These are phyloP conservation scores for Anastatus disparis DNA, from an alignment of 1,140 invertebrate species.

Conservation along the genomic window DNA sequence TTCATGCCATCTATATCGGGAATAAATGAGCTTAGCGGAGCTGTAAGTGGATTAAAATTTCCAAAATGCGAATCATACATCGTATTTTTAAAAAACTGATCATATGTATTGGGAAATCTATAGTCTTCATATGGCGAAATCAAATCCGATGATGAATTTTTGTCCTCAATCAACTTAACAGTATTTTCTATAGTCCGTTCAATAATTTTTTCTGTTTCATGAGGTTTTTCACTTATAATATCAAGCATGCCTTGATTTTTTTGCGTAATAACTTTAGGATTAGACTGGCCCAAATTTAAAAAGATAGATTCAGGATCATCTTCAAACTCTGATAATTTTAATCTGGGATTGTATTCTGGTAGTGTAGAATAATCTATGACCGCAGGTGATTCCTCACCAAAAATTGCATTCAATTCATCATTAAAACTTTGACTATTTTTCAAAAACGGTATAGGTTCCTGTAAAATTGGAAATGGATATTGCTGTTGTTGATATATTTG, in stretches of 20 bases:
- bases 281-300: conserved; percentile 43
- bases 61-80: conserved; percentile 36
- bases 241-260: conserved; percentile 39
- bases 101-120: conserved; percentile 52
- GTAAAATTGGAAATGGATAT: conserved; percentile 44
- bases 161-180: conserved; percentile 52
- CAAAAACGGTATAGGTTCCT: conserved; percentile 48
- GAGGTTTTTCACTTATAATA: neutral
- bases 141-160: conserved; percentile 44
- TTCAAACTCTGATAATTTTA: conserved; percentile 52
- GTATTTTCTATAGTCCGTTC: conserved; percentile 30
- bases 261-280: conserved; percentile 46
- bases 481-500: conserved; percentile 45
- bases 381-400: conserved; percentile 38
- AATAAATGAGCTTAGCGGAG: conserved; percentile 22
- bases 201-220: conserved; percentile 5
- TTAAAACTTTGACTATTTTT: conserved; percentile 46
- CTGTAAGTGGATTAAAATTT: neutral
- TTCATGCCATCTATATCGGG: conserved; percentile 34
- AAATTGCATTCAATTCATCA: conserved; percentile 50
- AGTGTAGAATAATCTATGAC: conserved; percentile 42
- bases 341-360: conserved; percentile 48
- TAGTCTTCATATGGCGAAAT: conserved; percentile 51
- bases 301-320: conserved; percentile 48
- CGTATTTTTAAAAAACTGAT: conserved; percentile 50